Conservation (phyloP, 2,797 vertebrate genomes). For the Labeo calbasu region DNA sequence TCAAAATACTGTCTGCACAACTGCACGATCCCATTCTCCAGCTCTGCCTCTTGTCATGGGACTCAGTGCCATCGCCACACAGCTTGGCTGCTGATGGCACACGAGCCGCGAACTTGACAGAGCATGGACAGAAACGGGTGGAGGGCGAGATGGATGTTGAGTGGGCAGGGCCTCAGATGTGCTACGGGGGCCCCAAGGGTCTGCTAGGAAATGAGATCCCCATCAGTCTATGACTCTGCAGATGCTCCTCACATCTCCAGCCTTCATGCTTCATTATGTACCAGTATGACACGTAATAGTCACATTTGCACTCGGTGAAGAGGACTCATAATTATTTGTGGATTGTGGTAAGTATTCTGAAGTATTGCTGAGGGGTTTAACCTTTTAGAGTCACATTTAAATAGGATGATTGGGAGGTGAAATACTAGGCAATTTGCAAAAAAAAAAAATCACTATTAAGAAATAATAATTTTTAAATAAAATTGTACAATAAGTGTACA, state of each 20-base stretch:
- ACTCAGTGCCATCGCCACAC: conserved; percentile 46
- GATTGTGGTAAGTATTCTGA: conserved; percentile 24
- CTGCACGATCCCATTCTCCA: background rate
- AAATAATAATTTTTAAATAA: background rate
- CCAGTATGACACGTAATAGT: conserved; percentile 79
- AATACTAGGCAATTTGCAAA: background rate
- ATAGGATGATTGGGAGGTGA: background rate
- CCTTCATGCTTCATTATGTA: conserved; percentile 89
- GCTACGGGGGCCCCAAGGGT: conserved; percentile 69
- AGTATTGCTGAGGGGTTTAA: conserved; percentile 19
- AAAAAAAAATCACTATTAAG: background rate
- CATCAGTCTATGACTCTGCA: conserved; percentile 88
- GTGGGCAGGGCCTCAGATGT: conserved; percentile 81
- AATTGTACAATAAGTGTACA: background rate
- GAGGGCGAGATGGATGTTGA: conserved; percentile 64
- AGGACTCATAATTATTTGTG: conserved; percentile 40
- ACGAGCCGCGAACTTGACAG: conserved; percentile 80
- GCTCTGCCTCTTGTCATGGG: conserved; percentile 33
- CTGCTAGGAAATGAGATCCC: conserved; percentile 86
- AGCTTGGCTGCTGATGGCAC: conserved; percentile 73
- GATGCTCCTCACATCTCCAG: conserved; percentile 86
- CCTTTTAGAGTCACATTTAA: background rate
- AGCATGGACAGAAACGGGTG: conserved; percentile 72
- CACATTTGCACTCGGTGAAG: conserved; percentile 43
- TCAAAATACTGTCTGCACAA: background rate